Evolutionary conservation across 2,113 vertebrate genomes (phyloP), one percentile per base, ranked within the genome.

Genomic region (Pteruthius melanotis): DNA sequence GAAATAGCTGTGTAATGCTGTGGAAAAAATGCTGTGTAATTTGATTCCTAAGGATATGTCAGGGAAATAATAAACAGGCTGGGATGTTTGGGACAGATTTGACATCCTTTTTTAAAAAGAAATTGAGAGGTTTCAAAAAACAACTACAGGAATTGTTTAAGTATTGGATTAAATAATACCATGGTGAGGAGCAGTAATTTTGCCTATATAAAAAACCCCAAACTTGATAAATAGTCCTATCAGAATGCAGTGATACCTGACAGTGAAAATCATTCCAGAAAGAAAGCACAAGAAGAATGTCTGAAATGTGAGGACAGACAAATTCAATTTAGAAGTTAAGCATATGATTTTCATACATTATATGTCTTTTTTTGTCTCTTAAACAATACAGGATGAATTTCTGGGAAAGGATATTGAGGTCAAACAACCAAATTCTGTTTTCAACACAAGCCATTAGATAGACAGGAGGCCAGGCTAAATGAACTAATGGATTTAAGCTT

Each of bases 401-500:
- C 1, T 8, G 21, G 42, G 33, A 87, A 87, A 77, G 20, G n/a
- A 53, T 45, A 35, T 8, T 81, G 60, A 91, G 74, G 35, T 23
- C 50, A 66, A 91, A 70, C 42, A 90, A 90, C 8, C 23, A 61
- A 79, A 86, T 50, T 76, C 39, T 86, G 79, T 77, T 92, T 63
- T 92, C 50, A 86, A 30, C 33, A 59, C 23, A 77, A 87, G 45
- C 27, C 27, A 9, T 54, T 24, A 90, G 68, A 86, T 1, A 80
- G 68, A 90, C 59, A 90, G 88, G 79, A 92, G 72, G 56, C 35
- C 72, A 90, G 47, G 60, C 27, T 85, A 94, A 90, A 86, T 69
- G 61, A 92, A 86, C 47, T 90, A 93, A 96, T 70, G 16, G 39
- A 26, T 83, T 95, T 94, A 92, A 70, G 71, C 28, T 83, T 93